Base-by-base conservation (phyloP, 2,888 invertebrate species). In the Opisthograptis luteolata region DNA sequence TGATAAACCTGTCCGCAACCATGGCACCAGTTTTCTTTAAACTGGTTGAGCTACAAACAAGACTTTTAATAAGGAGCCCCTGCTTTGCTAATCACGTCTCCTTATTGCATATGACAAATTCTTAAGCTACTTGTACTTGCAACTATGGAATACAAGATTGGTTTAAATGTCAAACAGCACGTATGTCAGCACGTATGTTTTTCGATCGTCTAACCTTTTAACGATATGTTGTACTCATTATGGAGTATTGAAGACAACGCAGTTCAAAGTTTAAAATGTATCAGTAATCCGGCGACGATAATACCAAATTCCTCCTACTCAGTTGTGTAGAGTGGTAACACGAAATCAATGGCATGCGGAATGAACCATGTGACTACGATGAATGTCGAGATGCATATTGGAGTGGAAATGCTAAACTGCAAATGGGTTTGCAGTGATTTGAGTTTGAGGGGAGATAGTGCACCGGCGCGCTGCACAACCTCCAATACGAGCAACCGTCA, bases 401-500 rank as follows among this genome's bases (percentile, higher is more conserved):
- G 13, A 43, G 25, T 47, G 39, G 43, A 24, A 42, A 52, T 52
- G 47, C 30, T 46, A 46, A 46, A 43, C 34, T 40, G 48, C 42
- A 53, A 50, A 48, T 51, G 41, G 46, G 42, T 55, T 50, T 50
- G 45, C 35, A 48, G 46, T 34, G 44, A 54, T 49, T 46, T 53
- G 46, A 58, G 51, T 58, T 55, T 49, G 50, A 53, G 43, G 19
- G 12, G 50, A 50, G 51, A 60, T 56, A 58, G 52, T 41, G 36
- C 13, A n/a, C 10, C 19, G 30, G 32, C 10, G 37, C 41, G 40
- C 54, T 41, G 51, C 58, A 39, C 41, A 50, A 28, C 40, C 30
- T 56, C 44, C 37, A 81, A 81, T 86, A 87, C 86, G 85, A 84
- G 83, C 83, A 76, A 78, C 74, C 82, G 89, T 89, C 89, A 89